phyloP scores from a whole-genome alignment of 2,797 vertebrate species.

The Dendrocincla tyrannina region DNA sequence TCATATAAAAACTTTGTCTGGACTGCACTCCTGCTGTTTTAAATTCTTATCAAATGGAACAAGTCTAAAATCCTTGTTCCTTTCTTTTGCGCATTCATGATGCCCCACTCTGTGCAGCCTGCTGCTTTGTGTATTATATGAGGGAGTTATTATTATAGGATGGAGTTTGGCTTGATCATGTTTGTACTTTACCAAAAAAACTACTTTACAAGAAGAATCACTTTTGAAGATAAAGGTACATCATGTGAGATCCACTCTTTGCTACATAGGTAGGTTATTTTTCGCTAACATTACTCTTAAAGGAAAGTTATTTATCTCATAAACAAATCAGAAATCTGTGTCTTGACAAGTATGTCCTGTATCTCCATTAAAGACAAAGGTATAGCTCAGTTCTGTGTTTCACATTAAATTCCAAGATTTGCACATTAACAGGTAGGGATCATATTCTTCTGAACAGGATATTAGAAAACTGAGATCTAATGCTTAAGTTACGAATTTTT shows the following conservation, averaged over 20 bases:
- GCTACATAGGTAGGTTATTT: background rate
- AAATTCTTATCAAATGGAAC: background rate
- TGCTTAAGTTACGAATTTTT: rapidly evolving
- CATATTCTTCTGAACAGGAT: background rate
- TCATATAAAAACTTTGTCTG: background rate
- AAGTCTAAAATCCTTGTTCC: background rate
- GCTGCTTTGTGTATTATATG: background rate
- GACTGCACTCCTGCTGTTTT: background rate
- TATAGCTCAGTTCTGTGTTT: background rate
- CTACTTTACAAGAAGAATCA: background rate
- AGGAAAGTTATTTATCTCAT: background rate
- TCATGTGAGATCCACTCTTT: background rate
- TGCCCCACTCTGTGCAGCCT: background rate
- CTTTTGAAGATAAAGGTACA: background rate
- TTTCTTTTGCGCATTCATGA: background rate
- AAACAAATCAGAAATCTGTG: background rate
- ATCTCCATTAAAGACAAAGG: background rate
- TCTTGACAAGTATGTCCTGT: background rate
- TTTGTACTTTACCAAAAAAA: background rate
- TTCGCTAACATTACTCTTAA: background rate
- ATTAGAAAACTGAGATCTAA: background rate
- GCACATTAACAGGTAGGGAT: background rate
- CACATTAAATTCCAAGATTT: background rate
- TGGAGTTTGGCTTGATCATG: background rate
- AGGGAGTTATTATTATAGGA: background rate